Evolutionary conservation across 2,113 vertebrate genomes (phyloP).

Genomic region (Oryzias curvinotus): DNA sequence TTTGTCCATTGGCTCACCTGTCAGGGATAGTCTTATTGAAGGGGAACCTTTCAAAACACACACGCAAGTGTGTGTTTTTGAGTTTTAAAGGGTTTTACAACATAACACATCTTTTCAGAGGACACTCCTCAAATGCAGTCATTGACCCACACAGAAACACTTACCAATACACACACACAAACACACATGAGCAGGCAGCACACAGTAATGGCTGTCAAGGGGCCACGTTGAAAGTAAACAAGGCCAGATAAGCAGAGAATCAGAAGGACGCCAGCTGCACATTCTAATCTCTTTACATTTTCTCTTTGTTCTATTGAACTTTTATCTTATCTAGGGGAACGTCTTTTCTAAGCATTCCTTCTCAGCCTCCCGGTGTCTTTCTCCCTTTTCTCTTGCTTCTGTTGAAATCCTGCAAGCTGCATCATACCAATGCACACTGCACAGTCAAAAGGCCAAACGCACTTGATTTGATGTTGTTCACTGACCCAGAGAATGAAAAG

Average conservation of each 20-base stretch:
- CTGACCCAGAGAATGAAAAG: constrained; percentile 29
- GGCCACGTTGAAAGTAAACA: constrained; percentile 75
- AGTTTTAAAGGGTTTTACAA: constrained; percentile 45
- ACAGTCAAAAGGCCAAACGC: constrained; percentile 49
- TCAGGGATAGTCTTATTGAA: constrained; percentile 31
- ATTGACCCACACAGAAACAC: constrained; percentile 56
- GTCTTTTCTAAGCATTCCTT: constrained; percentile 73
- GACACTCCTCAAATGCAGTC: constrained; percentile 58
- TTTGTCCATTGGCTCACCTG: constrained; percentile 3
- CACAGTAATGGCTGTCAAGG: constrained; percentile 74
- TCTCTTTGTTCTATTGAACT: constrained; percentile 77
- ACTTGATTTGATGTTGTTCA: constrained; percentile 49
- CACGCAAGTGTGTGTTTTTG: constrained; percentile 33
- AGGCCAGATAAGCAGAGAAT: constrained; percentile 77
- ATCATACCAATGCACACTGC: constrained; percentile 49
- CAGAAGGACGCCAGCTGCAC: constrained; percentile 77
- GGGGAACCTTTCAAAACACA: constrained; percentile 31
- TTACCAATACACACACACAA: constrained; percentile 23
- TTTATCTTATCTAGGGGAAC: constrained; percentile 75
- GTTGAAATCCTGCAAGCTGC: constrained; percentile 42
- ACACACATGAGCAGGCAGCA: constrained; percentile 46
- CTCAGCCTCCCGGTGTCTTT: constrained; percentile 55
- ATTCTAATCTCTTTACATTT: constrained; percentile 78
- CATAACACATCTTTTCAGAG: constrained; percentile 39
- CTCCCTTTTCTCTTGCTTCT: constrained; percentile 57